Base-by-base conservation (phyloP, 2,113 vertebrate genomes). In the Petromus typicus region DNA sequence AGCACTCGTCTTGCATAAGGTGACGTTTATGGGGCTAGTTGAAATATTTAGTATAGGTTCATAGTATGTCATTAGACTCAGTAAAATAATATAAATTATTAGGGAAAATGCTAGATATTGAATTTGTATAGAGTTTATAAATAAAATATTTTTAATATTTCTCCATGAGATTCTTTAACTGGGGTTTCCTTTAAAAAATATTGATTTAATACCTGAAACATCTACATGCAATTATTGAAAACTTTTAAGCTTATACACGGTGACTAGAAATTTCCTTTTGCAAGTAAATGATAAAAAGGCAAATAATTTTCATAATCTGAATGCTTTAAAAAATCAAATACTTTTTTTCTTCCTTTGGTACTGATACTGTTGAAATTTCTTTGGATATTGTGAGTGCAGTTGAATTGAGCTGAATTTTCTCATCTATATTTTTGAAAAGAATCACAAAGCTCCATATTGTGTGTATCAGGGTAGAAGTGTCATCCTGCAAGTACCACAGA, bases 121-220 rank as follows among this genome's bases (percentile, higher is more conserved):
- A 32, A 22, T 64, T 73, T 73, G 0, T 34, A 43, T 81, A 37
- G 27, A 63, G 45, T n/a, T 23, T 78, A 40, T n/a, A 66, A 48
- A 76, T 81, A 59, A 87, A 66, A 66, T 56, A 59, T 59, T 80
- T n/a, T 64, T 66, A 18, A 56, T 34, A 79, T 64, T 80, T 75
- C 37, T 51, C 67, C 56, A 34, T 61, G 57, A 90, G 40, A 86
- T 93, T 45, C 20, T 75, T 43, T 34, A 81, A 3, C 64, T 88
- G 86, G 61, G 11, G 11, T 81, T 7, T 57, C 32, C 40, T 18
- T 95, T 73, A 59, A 34, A 51, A 51, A 18, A 40, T 48, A 9
- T 32, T 12, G 54, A 43, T 75, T 86, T 90, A 34, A 57, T 34
- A 34, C 10, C 20, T 66, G 20, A 81, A 80, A 80, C 17, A 48